phyloP scores from a whole-genome alignment of 2,888 invertebrate genomes.

The Eupithecia pulchellata region DNA sequence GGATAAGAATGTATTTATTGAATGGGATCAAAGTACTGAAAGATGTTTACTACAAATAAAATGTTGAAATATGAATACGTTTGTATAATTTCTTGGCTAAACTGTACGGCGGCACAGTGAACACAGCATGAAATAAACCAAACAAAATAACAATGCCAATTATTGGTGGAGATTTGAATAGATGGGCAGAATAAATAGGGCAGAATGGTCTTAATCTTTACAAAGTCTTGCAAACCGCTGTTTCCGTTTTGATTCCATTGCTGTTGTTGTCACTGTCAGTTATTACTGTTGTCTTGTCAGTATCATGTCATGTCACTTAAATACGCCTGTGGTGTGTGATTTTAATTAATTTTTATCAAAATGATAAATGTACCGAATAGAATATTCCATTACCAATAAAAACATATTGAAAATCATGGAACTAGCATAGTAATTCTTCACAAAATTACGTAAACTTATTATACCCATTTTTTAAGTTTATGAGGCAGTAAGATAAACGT shows the following conservation, averaged over 20 bases:
- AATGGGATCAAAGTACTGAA: conserved; percentile 63
- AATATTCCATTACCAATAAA: neutral
- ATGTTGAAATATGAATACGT: conserved; percentile 16
- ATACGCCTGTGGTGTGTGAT: too few species aligned
- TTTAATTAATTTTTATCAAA: too few species aligned
- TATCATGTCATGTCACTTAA: too few species aligned
- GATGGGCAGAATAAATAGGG: too few species aligned
- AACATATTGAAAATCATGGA: neutral
- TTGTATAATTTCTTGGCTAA: neutral
- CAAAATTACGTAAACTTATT: neutral
- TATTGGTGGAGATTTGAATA: too few species aligned
- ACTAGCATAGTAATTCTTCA: neutral
- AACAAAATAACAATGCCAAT: neutral
- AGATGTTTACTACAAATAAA: conserved; percentile 65
- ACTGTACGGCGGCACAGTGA: neutral
- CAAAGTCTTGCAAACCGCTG: too few species aligned
- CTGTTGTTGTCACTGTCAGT: neutral
- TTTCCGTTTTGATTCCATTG: too few species aligned
- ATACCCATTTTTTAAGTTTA: neutral
- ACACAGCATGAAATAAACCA: neutral
- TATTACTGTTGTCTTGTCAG: too few species aligned
- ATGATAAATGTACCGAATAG: too few species aligned
- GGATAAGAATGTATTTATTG: conserved; percentile 51
- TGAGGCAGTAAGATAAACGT: neutral
- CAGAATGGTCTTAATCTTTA: too few species aligned